phyloP scores from a whole-genome alignment of 2,797 vertebrate species.

The Lateolabrax maculatus region DNA sequence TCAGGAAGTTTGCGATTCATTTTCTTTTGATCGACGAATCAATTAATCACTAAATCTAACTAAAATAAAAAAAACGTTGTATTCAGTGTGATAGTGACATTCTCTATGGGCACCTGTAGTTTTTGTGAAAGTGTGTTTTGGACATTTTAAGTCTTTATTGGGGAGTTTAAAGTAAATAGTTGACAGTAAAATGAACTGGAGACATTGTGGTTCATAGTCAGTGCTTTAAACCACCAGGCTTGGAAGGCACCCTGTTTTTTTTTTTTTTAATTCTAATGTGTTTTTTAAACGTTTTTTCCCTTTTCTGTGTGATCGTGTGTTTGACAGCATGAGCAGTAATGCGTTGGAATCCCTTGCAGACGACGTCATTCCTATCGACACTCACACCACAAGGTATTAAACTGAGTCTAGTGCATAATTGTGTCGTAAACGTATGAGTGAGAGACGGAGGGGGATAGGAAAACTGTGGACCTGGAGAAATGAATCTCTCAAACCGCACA shows the following conservation, averaged over 20 bases:
- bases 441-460: background rate
- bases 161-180: background rate
- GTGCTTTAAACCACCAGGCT: background rate
- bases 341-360: conserved; percentile 58
- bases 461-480: conserved; percentile 5
- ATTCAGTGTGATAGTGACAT: background rate
- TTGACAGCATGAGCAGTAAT: conserved; percentile 49
- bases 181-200: conserved; percentile 2
- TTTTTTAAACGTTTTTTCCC: background rate
- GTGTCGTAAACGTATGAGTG: conserved; percentile 24
- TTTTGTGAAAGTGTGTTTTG: background rate
- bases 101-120: background rate
- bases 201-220: background rate
- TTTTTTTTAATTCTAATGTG: conserved; percentile 8
- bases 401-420: conserved; percentile 3
- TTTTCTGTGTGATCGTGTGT: background rate
- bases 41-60: background rate
- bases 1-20: background rate
- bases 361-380: conserved; percentile 63
- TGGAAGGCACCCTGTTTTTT: background rate
- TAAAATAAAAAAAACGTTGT: background rate
- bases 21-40: background rate
- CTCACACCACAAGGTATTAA: conserved; percentile 67
- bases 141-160: background rate
- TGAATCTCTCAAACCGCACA: conserved; percentile 14